These are phyloP conservation scores for Lordiphosa collinella DNA, from an alignment of 1,140 invertebrate genomes.

Conservation along the genomic window DNA sequence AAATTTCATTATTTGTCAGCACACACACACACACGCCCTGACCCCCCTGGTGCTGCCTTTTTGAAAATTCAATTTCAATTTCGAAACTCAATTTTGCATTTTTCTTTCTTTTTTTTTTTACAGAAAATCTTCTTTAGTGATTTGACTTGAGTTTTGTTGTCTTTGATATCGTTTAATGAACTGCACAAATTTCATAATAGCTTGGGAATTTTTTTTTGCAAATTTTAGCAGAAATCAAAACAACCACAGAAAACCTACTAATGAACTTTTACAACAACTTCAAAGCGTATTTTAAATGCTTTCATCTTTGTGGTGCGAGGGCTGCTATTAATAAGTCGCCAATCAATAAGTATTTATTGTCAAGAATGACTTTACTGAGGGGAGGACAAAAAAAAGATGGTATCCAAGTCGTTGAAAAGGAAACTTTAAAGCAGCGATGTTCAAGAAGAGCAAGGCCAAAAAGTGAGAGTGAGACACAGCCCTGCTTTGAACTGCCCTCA, in stretches of 20 bases:
- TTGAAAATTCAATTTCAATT: slow-evolving; percentile 71
- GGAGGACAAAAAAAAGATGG: too few species aligned
- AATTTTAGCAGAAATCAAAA: slow-evolving; percentile 64
- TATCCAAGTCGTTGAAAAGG: too few species aligned
- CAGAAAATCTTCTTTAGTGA: not conserved
- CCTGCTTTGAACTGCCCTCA: too few species aligned
- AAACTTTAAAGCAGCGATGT: too few species aligned
- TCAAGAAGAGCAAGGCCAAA: too few species aligned
- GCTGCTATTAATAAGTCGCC: too few species aligned
- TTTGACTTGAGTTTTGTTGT: not conserved
- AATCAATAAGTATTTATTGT: too few species aligned
- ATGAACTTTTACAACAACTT: slow-evolving; percentile 23
- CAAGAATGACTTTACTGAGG: slow-evolving; percentile 11
- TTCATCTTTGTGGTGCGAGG: not conserved
- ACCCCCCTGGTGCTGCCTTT: not conserved
- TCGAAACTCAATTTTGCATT: slow-evolving; percentile 71
- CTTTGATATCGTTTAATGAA: slow-evolving; percentile 76
- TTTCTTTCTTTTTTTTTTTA: not conserved
- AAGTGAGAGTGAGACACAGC: too few species aligned
- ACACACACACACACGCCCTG: slow-evolving; percentile 6
- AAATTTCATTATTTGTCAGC: slow-evolving; percentile 79
- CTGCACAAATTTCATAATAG: slow-evolving; percentile 63
- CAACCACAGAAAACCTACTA: slow-evolving; percentile 24
- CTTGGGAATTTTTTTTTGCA: slow-evolving; percentile 62
- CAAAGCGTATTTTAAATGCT: slow-evolving; percentile 1